Conservation (phyloP, 2,888 invertebrate genomes). For the Amphipyra tragopoginis region DNA sequence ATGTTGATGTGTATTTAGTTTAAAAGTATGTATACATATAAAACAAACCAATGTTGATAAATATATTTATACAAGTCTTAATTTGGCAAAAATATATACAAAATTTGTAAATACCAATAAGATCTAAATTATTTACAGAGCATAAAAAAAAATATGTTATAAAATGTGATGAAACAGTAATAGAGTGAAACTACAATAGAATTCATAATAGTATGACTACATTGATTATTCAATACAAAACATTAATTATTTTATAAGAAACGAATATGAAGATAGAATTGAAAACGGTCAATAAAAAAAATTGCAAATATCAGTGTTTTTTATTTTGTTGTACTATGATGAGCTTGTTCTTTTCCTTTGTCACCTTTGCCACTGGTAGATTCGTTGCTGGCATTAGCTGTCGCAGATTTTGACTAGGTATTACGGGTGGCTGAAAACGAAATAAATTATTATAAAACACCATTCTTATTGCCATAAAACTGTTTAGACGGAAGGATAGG, state of each 20-base stretch:
- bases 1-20: constrained; percentile 23
- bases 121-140: not conserved
- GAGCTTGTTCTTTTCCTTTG: constrained; percentile 95
- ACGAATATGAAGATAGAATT: constrained; percentile 54
- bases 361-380: constrained; percentile 93
- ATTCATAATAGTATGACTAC: constrained; percentile 27
- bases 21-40: constrained; percentile 8
- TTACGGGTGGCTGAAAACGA: constrained; percentile 84
- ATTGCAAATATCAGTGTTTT: constrained; percentile 78
- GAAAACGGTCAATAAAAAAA: constrained; percentile 59
- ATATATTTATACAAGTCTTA: constrained; percentile 50
- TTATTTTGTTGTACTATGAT: constrained; percentile 93
- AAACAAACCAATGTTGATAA: constrained; percentile 33
- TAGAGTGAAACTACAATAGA: constrained; percentile 21
- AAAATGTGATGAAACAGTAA: constrained; percentile 34
- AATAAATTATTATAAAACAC: constrained; percentile 11
- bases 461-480: too few relatives aligned
- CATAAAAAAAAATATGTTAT: constrained; percentile 12
- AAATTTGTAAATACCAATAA: constrained; percentile 18
- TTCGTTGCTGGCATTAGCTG: constrained; percentile 92
- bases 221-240: constrained; percentile 38
- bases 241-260: constrained; percentile 39
- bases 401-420: constrained; percentile 92
- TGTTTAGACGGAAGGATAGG: too few relatives aligned
- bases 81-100: constrained; percentile 54